These are phyloP conservation scores for Pithys albifrons DNA, from an alignment of 2,113 vertebrate species.

Conservation along the genomic window DNA sequence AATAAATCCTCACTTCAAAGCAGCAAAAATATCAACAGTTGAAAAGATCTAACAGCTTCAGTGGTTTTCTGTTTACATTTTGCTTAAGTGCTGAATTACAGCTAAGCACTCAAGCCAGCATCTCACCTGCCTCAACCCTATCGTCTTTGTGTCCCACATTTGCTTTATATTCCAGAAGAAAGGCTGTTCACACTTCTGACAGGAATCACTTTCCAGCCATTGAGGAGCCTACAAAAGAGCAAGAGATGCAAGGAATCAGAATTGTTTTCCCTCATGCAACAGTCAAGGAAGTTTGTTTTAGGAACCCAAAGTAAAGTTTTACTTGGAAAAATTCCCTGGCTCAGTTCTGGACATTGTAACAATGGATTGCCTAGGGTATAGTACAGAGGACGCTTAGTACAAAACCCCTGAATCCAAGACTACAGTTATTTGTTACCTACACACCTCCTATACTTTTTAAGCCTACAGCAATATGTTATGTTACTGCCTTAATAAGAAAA, in stretches of 20 bases:
- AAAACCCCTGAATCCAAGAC: not conserved
- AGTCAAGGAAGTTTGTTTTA: not conserved
- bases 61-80: not conserved
- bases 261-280: not conserved
- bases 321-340: not conserved
- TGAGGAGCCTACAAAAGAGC: slow-evolving; percentile 86
- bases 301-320: not conserved
- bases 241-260: not conserved
- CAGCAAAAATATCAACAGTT: not conserved
- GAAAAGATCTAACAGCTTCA: not conserved
- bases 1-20: not conserved
- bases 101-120: not conserved
- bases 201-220: slow-evolving; percentile 96
- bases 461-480: not conserved
- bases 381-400: not conserved
- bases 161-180: slow-evolving; percentile 99
- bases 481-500: not conserved
- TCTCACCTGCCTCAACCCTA: slow-evolving; percentile 93
- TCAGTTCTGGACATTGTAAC: not conserved
- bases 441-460: not conserved
- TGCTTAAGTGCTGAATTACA: not conserved
- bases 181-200: slow-evolving; percentile 96
- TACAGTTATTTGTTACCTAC: not conserved
- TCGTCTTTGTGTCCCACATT: slow-evolving; percentile 97
- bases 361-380: not conserved